Base-by-base conservation (phyloP, 2,888 invertebrate species). In the Eupeodes latifasciatus region DNA sequence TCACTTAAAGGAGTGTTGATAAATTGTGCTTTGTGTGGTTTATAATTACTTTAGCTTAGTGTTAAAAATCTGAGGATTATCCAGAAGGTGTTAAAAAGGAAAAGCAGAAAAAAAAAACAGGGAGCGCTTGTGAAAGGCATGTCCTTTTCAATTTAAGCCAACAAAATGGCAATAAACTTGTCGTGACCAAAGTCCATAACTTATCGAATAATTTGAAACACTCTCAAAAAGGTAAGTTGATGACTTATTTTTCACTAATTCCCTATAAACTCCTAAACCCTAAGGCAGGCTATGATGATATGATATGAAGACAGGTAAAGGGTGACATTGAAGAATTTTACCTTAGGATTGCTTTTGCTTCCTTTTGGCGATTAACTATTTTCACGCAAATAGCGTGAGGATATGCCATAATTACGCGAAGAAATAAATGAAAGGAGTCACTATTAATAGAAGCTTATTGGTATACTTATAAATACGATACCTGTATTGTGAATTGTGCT, bases 31-130 rank as follows among this genome's bases (percentile, higher is more conserved):
- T 64, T 49, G 76, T 88, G 74, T 88, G 77, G 77, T 84, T 51
- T 77, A 74, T 88, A 85, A 88, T 88, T 88, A 88, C 85, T 88
- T 81, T 85, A 53, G 81, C 85, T 88, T 81, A 61, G 67, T 47
- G 72, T 61, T 74, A 11, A 40, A 57, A 88, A 88, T 85, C 81
- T 81, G 69, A 19, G 81, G 85, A 81, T 88, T 69, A 88, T 88
- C 88, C 77, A 9, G 34, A 36, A 55, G 81, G 85, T 88, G 88
- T 88, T 85, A 78, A 44, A 72, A 59, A 49, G 12, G 12, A 27
- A 81, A 75, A 64, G 74, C 36, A 69, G 78, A 88, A 71, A 49
- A 7, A 27, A 57, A 34, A 57, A 27, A 14, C 9, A 74, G 78
- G 80, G 79, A 87, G 79, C 76, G 82, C 55, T 86, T 75, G 4